Evolutionary conservation across 2,113 vertebrate genomes (phyloP), one percentile per base, ranked within the genome.

Genomic region (Nymphicus hollandicus): DNA sequence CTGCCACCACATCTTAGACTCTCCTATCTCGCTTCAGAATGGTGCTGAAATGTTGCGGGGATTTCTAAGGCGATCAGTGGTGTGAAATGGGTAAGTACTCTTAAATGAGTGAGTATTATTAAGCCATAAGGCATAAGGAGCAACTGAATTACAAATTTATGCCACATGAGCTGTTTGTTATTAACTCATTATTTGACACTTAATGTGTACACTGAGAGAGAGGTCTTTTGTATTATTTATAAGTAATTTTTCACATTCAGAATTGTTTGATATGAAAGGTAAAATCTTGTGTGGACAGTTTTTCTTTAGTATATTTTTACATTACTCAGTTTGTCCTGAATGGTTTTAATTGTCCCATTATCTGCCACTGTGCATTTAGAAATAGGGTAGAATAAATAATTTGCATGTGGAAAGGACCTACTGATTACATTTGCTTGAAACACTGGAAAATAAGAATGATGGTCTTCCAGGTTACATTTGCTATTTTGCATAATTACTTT

Each of bases 21-120:
- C 25, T 95, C 7, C 88, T 47, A 64, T 85, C 86, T 97, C 94
- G 64, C 19, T 98, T 97, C 39, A 89, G 65, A 64, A 89, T 92
- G 43, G 58, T 61, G n/a, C 49, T 97, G 65, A 89, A 90, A 37
- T 12, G 2, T 23, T 84, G 29, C 52, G 73, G 31, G 19, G 27
- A 55, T 81, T 39, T 73, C 3, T 19, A 55, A 69, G 33, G 20
- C 47, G 27, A 52, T 35, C 19, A 43, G 2, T 33, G 33, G 20
- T 39, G 20, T 70, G 25, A 74, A 52, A 70, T 23, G 13, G 13
- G 24, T 35, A 87, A 63, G 4, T 22, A 49, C 14, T 52, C 20
- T 44, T 58, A 82, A 55, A 61, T 14, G 29, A 35, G 13, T 53
- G 63, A 47, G 9, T 46, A n/a, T 55, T 46, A 35, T 31, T 63